Base-by-base conservation (phyloP, 2,113 vertebrate genomes). In the Laticauda colubrina region DNA sequence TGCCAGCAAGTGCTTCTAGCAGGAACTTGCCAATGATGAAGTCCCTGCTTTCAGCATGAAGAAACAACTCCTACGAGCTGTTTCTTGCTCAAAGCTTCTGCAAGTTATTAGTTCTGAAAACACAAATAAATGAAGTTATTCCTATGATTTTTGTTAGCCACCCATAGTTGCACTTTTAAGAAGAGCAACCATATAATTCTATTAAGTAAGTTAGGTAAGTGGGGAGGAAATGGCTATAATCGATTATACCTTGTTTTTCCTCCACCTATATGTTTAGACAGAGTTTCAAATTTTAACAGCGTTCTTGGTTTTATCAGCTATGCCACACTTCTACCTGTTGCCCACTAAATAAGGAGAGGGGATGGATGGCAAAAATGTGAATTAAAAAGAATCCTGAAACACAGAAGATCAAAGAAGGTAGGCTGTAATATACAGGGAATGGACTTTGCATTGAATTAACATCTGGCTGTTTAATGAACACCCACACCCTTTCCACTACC, bases 91-190 rank as follows among this genome's bases (percentile, higher is more conserved):
- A 57, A 89, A 64, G 20, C 61, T 95, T 96, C 91, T 89, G 91
- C 0, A 2, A 18, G 26, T 96, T 95, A 96, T 96, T 96, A 96
- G 96, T 94, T 92, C 95, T 94, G 56, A 91, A 75, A 85, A 0
- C 1, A 96, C 94, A 96, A 93, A 95, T 95, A 94, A 54, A 91
- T 85, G 91, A 91, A 95, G 95, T 93, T 95, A 88, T 89, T 94
- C 95, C 94, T 90, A 95, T 75, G 90, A 93, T 0, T 0, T 81
- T 39, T 81, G 75, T 81, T 81, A 43, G 34, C 18, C n/a, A 8
- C 34, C 75, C 75, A 81, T 34, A 43, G 34, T 81, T 1, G 1
- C 15, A 21, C 34, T 81, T 81, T 39, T 15, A 81, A 81, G 34
- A 81, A 21, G 75, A 81, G 7, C 18, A 23, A 9, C 20, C 18